Percentiles rank a stretch among this genome's conserved stretches.
Conservation (phyloP, 2,113 vertebrate species). For the Megaceryle maxima region DNA sequence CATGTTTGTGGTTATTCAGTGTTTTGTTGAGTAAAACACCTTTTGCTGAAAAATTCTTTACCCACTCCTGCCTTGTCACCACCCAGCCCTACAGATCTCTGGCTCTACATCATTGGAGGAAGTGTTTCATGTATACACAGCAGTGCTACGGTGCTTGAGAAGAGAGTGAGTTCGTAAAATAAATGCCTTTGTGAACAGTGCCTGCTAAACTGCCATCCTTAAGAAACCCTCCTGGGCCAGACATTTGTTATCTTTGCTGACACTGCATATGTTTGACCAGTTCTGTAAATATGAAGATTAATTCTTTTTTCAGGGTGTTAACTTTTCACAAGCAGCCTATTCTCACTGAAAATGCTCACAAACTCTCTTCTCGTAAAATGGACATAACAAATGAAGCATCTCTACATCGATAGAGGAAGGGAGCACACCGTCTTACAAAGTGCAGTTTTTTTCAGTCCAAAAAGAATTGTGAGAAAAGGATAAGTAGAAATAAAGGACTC, state of each 20-base stretch:
- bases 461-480: background rate
- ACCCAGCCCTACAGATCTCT: background rate
- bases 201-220: background rate
- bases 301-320: background rate
- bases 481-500: background rate
- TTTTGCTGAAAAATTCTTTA: background rate
- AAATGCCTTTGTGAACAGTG: background rate
- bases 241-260: background rate
- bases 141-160: background rate
- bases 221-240: background rate
- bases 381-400: background rate
- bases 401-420: background rate
- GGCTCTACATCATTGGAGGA: background rate
- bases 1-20: background rate
- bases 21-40: background rate
- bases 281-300: background rate
- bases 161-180: background rate
- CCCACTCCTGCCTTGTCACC: fast-evolving
- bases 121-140: fast-evolving
- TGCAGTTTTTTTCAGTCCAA: background rate
- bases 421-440: background rate
- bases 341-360: background rate
- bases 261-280: background rate
- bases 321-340: background rate
- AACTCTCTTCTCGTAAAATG: background rate